Evolutionary conservation across 2,113 vertebrate genomes (phyloP).

Genomic region (Pogona vitticeps): DNA sequence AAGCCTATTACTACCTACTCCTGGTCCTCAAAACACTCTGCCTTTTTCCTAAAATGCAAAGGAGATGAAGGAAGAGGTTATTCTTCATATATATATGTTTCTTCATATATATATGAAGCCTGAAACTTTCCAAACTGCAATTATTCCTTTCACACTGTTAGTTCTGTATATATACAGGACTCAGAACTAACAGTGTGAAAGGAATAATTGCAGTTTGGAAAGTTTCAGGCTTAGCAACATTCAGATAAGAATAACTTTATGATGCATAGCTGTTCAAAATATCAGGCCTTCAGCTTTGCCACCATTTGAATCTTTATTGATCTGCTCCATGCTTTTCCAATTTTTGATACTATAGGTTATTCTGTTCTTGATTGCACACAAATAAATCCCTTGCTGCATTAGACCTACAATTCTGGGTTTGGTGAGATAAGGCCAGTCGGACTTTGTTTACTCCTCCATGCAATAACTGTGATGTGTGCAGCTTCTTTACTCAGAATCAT

Average conservation of each 20-base stretch:
- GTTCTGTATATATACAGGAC: not conserved
- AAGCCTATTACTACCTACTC: not conserved
- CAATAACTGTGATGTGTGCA: not conserved
- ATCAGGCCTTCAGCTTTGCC: not conserved
- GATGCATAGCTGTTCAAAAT: conserved; percentile 5
- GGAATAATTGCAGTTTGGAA: conserved; percentile 4
- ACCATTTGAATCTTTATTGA: conserved; percentile 22
- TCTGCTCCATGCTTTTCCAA: conserved; percentile 36
- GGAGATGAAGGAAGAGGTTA: not conserved
- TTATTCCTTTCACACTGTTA: not conserved
- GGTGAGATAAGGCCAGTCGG: not conserved
- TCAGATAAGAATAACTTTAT: conserved; percentile 15
- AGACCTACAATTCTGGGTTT: not conserved
- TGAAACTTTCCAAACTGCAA: conserved; percentile 22
- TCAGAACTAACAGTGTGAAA: conserved; percentile 20
- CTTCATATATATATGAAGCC: no score
- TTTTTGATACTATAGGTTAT: conserved; percentile 1
- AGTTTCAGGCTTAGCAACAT: conserved; percentile 20
- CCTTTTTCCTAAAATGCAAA: not conserved
- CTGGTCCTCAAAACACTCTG: not conserved
- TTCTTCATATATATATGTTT: not conserved
- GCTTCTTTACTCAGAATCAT: conserved; percentile 10
- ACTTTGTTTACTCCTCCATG: conserved; percentile 30
- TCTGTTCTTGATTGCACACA: conserved; percentile 6
- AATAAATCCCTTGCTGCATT: not conserved